These are phyloP conservation scores for Rhagoletis pomonella DNA, from an alignment of 1,140 invertebrate genomes.

Conservation along the genomic window DNA sequence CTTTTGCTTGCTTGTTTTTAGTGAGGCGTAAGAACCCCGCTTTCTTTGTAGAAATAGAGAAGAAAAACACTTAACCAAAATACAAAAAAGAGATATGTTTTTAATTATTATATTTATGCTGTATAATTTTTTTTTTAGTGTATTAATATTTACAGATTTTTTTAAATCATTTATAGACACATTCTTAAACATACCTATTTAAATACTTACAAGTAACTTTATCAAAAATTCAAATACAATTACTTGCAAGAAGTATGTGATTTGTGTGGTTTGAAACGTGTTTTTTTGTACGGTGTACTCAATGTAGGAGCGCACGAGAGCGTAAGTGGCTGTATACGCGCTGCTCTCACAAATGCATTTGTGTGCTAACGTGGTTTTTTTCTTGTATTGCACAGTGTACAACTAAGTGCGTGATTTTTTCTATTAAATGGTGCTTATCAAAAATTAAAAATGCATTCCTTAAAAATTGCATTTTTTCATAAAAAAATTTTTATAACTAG, in stretches of 20 bases:
- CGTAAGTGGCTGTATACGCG: neutral
- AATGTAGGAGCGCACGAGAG: neutral
- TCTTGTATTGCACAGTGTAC: slow-evolving; percentile 3
- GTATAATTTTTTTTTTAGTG: slow-evolving; percentile 17
- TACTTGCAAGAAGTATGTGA: slow-evolving; percentile 12
- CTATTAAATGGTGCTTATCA: neutral
- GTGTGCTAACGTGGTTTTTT: neutral
- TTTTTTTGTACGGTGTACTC: neutral
- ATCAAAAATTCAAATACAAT: slow-evolving; percentile 44
- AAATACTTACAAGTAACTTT: neutral
- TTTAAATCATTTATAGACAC: neutral
- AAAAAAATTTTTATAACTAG: neutral
- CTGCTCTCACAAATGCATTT: neutral
- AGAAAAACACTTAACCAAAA: slow-evolving; percentile 36
- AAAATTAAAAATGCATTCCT: neutral
- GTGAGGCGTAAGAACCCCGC: neutral
- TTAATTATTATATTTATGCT: slow-evolving; percentile 31
- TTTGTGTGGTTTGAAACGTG: neutral
- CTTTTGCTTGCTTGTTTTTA: slow-evolving; percentile 4
- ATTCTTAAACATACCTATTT: slow-evolving; percentile 48
- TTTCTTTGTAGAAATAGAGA: slow-evolving; percentile 22
- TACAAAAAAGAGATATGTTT: slow-evolving; percentile 29
- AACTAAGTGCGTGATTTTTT: neutral
- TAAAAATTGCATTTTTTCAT: slow-evolving; percentile 3
- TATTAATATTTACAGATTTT: neutral